These are phyloP conservation scores for Drosophila borborema DNA, from an alignment of 2,888 invertebrate genomes.

Conservation along the genomic window DNA sequence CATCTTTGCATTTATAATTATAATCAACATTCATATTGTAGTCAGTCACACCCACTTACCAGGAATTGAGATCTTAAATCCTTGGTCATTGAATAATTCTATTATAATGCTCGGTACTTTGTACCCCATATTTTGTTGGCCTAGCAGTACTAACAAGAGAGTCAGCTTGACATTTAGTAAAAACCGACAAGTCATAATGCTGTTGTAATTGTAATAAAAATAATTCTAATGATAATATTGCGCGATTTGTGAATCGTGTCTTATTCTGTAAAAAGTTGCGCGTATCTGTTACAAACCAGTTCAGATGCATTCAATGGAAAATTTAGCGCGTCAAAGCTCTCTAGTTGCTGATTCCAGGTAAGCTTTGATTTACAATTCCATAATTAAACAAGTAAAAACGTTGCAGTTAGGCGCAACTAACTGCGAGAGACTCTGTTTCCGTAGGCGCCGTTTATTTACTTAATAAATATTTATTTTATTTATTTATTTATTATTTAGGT, in stretches of 20 bases:
- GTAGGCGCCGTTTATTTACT: no score
- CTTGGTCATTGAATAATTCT: constrained; percentile 51
- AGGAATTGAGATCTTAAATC: constrained; percentile 66
- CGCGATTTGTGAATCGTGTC: background rate
- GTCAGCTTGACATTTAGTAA: background rate
- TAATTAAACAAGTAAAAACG: background rate
- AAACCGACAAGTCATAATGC: constrained; percentile 51
- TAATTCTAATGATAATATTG: background rate
- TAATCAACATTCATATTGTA: background rate
- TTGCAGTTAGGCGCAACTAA: no score
- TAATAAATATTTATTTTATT: no score
- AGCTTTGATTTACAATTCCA: background rate
- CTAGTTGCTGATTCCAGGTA: background rate
- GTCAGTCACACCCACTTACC: constrained; percentile 44
- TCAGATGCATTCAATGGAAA: constrained; percentile 22
- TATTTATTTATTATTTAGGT: no score
- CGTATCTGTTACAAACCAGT: constrained; percentile 41
- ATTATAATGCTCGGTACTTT: constrained; percentile 66
- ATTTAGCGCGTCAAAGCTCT: constrained; percentile 28
- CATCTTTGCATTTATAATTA: constrained; percentile 56
- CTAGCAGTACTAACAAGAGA: constrained; percentile 3
- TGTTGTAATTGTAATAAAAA: constrained; percentile 10
- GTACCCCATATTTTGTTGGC: constrained; percentile 38
- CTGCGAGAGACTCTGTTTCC: no score
- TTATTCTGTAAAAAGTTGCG: constrained; percentile 21